Conservation (phyloP, 2,888 invertebrate genomes). For the Polia nebulosa region DNA sequence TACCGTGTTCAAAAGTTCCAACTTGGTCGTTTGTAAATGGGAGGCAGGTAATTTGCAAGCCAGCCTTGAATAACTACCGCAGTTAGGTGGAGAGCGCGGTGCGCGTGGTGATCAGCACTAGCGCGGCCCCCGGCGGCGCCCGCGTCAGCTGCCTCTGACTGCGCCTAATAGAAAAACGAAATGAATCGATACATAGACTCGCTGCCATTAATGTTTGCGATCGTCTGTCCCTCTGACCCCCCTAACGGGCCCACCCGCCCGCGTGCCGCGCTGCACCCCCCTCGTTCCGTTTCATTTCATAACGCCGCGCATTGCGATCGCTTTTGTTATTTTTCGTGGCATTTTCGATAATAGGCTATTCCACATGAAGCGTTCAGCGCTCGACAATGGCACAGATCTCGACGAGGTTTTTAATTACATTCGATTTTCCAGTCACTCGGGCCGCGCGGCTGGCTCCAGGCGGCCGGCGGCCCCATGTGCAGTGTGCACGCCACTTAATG, state of each 20-base stretch:
- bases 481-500: conserved; percentile 34
- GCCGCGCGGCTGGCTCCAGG: conserved; percentile 33
- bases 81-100: conserved; percentile 16
- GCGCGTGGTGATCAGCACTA: not conserved
- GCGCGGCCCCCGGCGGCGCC: conserved; percentile 23
- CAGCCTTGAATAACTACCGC: conserved; percentile 28
- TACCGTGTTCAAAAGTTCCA: conserved; percentile 32
- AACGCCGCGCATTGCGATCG: conserved; percentile 61
- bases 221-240: conserved; percentile 48
- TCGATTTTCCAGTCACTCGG: conserved; percentile 58
- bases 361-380: conserved; percentile 66
- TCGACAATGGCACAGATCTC: conserved; percentile 65
- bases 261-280: conserved; percentile 25
- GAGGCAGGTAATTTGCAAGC: conserved; percentile 41
- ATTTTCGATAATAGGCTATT: conserved; percentile 73
- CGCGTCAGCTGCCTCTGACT: conserved; percentile 77
- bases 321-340: conserved; percentile 67
- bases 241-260: not conserved
- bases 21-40: conserved; percentile 29
- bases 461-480: conserved; percentile 39
- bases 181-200: conserved; percentile 71
- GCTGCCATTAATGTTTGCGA: conserved; percentile 65
- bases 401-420: conserved; percentile 72
- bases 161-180: conserved; percentile 75
- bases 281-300: conserved; percentile 69